Percentiles rank a stretch among this genome's conserved stretches.
Conservation (phyloP, 92 coral and sea anemone genomes). For the Isaurus tuberculatus region DNA sequence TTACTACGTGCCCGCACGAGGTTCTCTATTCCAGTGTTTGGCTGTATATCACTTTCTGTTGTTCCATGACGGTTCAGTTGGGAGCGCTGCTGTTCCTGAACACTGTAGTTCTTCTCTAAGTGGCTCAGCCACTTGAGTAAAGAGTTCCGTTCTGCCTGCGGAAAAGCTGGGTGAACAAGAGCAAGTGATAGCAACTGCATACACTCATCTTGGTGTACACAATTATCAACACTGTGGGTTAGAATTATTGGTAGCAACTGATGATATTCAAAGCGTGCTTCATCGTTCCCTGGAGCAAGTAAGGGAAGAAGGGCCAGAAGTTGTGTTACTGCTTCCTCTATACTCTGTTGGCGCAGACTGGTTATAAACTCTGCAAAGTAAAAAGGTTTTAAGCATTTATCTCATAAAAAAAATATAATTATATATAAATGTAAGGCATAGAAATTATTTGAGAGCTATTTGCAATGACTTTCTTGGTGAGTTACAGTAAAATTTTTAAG, state of each 20-base stretch:
- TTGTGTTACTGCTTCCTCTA: slow-evolving; percentile 88
- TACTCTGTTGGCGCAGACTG: slow-evolving; percentile 78
- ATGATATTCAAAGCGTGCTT: slow-evolving; percentile 87
- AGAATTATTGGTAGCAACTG: slow-evolving; percentile 90
- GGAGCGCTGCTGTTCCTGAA: slow-evolving; percentile 77
- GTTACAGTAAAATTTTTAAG: no score
- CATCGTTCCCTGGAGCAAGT: slow-evolving; percentile 90
- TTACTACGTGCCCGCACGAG: slow-evolving; percentile 78
- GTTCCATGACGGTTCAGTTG: slow-evolving; percentile 52
- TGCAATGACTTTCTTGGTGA: no score
- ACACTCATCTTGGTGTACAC: slow-evolving; percentile 95
- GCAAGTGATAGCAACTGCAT: slow-evolving; percentile 97
- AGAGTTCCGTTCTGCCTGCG: slow-evolving; percentile 83
- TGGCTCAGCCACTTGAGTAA: slow-evolving; percentile 92
- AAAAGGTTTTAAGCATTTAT: neutral
- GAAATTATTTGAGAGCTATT: no score
- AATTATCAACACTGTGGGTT: slow-evolving; percentile 84
- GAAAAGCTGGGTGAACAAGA: slow-evolving; percentile 98
- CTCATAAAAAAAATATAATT: no score
- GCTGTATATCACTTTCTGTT: slow-evolving; percentile 74
- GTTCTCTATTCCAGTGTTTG: slow-evolving; percentile 88
- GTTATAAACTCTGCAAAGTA: slow-evolving; percentile 84
- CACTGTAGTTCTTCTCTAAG: slow-evolving; percentile 83
- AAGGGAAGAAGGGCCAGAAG: slow-evolving; percentile 89
- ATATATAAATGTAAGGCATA: no score